Base-by-base conservation (phyloP, 2,888 invertebrate species). In the Baronia brevicornis region DNA sequence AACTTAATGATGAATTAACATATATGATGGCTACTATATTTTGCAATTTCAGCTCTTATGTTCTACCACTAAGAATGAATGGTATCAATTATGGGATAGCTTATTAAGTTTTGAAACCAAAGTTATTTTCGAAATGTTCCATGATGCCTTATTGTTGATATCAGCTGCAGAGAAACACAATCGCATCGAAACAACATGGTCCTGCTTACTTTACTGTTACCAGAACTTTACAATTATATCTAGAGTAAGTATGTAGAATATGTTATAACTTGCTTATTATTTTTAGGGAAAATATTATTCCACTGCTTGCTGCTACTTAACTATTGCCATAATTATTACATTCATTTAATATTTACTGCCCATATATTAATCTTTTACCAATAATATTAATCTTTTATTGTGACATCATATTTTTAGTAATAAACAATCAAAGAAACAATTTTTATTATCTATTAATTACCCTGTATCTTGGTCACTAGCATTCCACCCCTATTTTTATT, bases 71-170 rank as follows among this genome's bases (percentile, higher is more conserved):
- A 52, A 60, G 7, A 46, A 59, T 10, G 84, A 84, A 46, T 84
- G 80, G 80, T 57, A 57, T 22, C 35, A 52, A 5, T 54, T 78
- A 15, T 84, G 78, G 74, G 60, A 71, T 15, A 64, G 65, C 37
- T 38, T 78, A 1, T 19, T 39, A 1, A 43, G 45, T 2, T 54
- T 65, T 9, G 57, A 52, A 0, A 56, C 56, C 8, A 31, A 38
- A 1, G 48, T 38, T 6, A 50, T 51, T 7, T 39, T 77, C 7
- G 60, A 62, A 9, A 43, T 64, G 5, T 58, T 69, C 15, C 58
- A 69, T 11, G 51, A 63, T 5, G 56, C 71, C 1, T 22, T 79
- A 9, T 39, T 51, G 2, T 43, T 65, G 26, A 42, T 72, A 12
- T 44, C 54, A 1, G 32, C 54, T 8, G 54, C 67, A 0, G 72